Percentiles rank a stretch among this genome's conserved stretches.
Conservation (phyloP, 2,113 vertebrate genomes). For the Solenodon paradoxus region DNA sequence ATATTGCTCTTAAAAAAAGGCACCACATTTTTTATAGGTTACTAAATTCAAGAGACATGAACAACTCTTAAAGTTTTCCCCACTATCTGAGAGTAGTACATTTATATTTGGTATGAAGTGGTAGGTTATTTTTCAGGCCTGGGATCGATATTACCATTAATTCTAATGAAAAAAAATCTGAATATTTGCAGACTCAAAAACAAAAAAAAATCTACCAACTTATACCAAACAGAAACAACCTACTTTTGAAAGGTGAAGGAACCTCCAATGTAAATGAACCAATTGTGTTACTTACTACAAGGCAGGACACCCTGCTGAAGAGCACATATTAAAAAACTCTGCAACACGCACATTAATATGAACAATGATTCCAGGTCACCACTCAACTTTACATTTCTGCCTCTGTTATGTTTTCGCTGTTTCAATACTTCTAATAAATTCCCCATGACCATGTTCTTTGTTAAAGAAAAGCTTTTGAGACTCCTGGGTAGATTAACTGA, state of each 20-base stretch:
- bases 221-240: too few relatives aligned
- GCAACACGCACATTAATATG: background rate
- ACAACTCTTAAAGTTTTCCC: background rate
- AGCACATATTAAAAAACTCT: background rate
- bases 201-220: too few relatives aligned
- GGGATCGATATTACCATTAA: too few relatives aligned
- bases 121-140: background rate
- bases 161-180: too few relatives aligned
- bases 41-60: background rate
- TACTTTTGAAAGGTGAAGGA: too few relatives aligned
- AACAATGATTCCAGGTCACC: background rate
- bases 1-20: background rate
- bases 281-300: background rate
- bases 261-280: background rate
- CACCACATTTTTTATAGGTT: background rate
- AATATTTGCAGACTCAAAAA: too few relatives aligned
- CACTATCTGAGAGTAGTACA: too few relatives aligned
- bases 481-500: slow-evolving; percentile 26
- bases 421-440: slow-evolving; percentile 29
- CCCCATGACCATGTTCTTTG: background rate
- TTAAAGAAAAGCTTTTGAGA: slow-evolving; percentile 12
- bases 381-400: slow-evolving; percentile 9
- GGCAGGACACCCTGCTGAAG: background rate
- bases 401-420: background rate
- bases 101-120: too few relatives aligned